Evolutionary conservation across 2,113 vertebrate species (phyloP), one percentile per base, ranked within the genome.

Genomic region (Urocolius indicus): DNA sequence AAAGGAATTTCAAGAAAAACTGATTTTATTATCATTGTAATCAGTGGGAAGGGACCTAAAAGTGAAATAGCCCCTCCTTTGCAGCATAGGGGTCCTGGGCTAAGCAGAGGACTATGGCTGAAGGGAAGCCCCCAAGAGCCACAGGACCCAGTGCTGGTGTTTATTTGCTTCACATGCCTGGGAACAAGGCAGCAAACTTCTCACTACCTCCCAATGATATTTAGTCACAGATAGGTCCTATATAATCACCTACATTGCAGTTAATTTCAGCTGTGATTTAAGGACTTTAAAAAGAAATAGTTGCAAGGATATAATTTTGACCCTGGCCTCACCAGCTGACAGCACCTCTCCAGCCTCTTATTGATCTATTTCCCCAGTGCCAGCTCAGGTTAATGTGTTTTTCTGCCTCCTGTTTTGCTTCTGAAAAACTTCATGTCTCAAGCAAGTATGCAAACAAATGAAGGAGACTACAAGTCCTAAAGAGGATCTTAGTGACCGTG

Each of bases 91-190:
- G 57, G 46, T 54, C 32, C 27, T 43, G 54, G 17, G 34, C 52
- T 89, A 27, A 62, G 43, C 48, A 57, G 54, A 51, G 46, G 46
- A 26, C 26, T 24, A 22, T 11, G 69, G 15, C 8, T 77, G 65
- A 72, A 82, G 34, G 20, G n/a, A 23, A 83, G 21, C 24, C 23
- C 36, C 19, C 11, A 32, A 34, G 16, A 51, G 46, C 41, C 0
- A 0, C 8, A 11, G 17, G 4, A 62, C 58, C 34, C 65, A 67
- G 52, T 0, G 1, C 72, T 59, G 26, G 5, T 54, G 18, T 58
- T 94, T 57, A 34, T 49, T 72, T 84, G 48, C 27, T 77, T 48
- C 36, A 57, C 11, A 2, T 13, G 13, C 48, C 13, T 15, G n/a
- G 36, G 36, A 74, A 30, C 17, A 68, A 54, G 38, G 45, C 61